Evolutionary conservation across 2,888 invertebrate species (phyloP), one percentile per base, ranked within the genome.

Genomic region (Drosophila kambysellisi): DNA sequence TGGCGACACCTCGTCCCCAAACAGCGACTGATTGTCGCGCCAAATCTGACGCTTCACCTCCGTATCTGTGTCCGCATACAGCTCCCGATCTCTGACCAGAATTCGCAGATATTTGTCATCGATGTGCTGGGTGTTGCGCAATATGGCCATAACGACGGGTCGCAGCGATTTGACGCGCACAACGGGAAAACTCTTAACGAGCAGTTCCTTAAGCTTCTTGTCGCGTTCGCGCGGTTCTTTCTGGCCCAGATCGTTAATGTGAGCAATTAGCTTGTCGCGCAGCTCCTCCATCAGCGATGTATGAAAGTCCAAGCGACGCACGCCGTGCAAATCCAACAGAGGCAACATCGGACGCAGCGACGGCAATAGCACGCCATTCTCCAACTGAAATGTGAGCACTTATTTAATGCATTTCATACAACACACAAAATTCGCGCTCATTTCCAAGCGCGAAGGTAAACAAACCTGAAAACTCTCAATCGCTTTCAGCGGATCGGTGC

Each of bases 1-100:
- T 0, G 99, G 99, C 0, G 98, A 98, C 0, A 99, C 98, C 94
- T 99, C 99, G 93, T 99, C 99, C 20, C 99, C 98, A 94, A 99
- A 99, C 41, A 99, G 93, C 3, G 98, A 97, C 91, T 99, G 99
- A 93, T 99, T 98, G 89, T 99, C 98, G 90, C 98, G 97, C 99
- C 99, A 99, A 86, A 99, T 99, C 92, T 99, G 99, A 48, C 99
- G 95, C 92, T 99, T 99, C 0, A 99, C 99, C 94, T 98, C 98
- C 0, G 98, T 98, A 79, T 99, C 98, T 17, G 98, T 98, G 82
- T 98, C 98, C 82, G 96, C 96, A 91, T 99, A 99, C 6, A 99
- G 94, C 91, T 98, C 98, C 78, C 97, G 95, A 91, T 98, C 98
- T 70, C 96, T 94, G 0, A 98, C 97, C 41, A 96, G 92, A 32